phyloP scores from a whole-genome alignment of 1,140 invertebrate species.

The Tetragnatha versicolor region DNA sequence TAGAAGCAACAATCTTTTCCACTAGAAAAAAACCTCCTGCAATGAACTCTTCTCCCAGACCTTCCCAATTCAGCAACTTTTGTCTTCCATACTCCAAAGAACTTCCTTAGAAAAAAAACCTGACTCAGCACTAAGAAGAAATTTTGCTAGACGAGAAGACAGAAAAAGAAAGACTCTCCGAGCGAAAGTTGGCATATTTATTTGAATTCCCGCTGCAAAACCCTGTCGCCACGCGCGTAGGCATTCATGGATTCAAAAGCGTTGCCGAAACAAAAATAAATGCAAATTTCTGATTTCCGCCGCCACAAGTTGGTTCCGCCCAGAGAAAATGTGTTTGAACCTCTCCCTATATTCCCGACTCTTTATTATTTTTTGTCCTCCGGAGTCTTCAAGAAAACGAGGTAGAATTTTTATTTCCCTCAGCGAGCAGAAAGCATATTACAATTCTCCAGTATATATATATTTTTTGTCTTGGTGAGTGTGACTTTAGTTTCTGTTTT shows the following conservation, averaged over 20 bases:
- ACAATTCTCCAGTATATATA: neutral
- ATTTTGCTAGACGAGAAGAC: neutral
- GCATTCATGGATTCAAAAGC: neutral
- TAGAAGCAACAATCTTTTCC: too few relatives aligned
- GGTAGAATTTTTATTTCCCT: slow-evolving; percentile 18
- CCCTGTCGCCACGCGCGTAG: neutral
- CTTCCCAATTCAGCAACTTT: too few relatives aligned
- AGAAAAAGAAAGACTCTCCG: neutral
- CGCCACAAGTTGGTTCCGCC: neutral
- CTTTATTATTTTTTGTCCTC: neutral
- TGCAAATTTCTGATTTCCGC: slow-evolving; percentile 33
- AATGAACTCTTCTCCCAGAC: too few relatives aligned
- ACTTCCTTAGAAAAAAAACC: too few relatives aligned
- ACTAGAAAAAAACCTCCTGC: too few relatives aligned
- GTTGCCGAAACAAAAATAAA: slow-evolving; percentile 10
- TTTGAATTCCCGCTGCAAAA: slow-evolving; percentile 1
- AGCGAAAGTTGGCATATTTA: slow-evolving; percentile 11
- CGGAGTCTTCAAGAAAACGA: neutral
- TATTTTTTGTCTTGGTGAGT: neutral
- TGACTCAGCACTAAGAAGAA: too few relatives aligned
- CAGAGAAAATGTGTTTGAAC: slow-evolving; percentile 7
- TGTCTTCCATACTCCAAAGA: too few relatives aligned
- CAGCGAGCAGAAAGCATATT: slow-evolving; percentile 1
- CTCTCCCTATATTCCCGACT: neutral
- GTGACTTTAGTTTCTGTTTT: neutral